A percentile compares a stretch with the other conserved stretches of the same genome.
Evolutionary conservation across 53 echinoderm and acorn worm species (phyloP).

Genomic region (Mesocentrotus franciscanus): DNA sequence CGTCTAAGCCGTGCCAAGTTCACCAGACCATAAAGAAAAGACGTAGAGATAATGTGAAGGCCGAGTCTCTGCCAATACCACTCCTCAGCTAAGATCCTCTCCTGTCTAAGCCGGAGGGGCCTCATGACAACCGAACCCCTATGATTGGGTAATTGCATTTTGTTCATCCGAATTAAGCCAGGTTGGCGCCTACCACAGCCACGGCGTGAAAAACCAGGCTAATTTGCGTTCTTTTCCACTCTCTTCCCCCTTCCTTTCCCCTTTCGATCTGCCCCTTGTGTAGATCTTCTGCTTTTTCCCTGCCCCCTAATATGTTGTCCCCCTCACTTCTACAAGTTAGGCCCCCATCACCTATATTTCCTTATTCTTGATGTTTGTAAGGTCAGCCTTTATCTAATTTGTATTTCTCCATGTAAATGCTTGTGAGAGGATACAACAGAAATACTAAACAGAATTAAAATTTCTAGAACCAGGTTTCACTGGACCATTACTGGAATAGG

Average conservation of each 20-base stretch:
- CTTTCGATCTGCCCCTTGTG: conserved; percentile 9
- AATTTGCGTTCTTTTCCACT: conserved; percentile 55
- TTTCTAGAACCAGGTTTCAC: too few relatives aligned
- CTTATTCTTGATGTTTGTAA: background rate
- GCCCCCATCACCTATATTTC: background rate
- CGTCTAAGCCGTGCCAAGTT: background rate
- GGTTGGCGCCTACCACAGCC: conserved; percentile 66
- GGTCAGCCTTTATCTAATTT: background rate
- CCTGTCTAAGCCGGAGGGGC: conserved; percentile 43
- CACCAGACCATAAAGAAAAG: conserved; percentile 35
- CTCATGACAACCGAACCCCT: conserved; percentile 60
- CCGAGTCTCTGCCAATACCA: conserved; percentile 59
- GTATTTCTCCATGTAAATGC: background rate
- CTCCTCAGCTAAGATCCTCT: background rate
- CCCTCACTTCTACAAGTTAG: conserved; percentile 25
- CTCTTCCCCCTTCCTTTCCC: background rate
- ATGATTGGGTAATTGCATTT: conserved; percentile 72
- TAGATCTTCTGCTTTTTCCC: background rate
- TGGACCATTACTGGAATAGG: too few relatives aligned
- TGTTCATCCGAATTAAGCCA: conserved; percentile 70
- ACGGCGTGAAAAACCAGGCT: conserved; percentile 65
- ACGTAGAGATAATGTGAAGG: conserved; percentile 50
- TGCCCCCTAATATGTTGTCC: background rate
- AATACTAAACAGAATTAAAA: too few relatives aligned
- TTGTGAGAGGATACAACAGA: too few relatives aligned